Evolutionary conservation across 2,113 vertebrate genomes (phyloP), one percentile per base, ranked within the genome.

Genomic region (Euleptes europaea): DNA sequence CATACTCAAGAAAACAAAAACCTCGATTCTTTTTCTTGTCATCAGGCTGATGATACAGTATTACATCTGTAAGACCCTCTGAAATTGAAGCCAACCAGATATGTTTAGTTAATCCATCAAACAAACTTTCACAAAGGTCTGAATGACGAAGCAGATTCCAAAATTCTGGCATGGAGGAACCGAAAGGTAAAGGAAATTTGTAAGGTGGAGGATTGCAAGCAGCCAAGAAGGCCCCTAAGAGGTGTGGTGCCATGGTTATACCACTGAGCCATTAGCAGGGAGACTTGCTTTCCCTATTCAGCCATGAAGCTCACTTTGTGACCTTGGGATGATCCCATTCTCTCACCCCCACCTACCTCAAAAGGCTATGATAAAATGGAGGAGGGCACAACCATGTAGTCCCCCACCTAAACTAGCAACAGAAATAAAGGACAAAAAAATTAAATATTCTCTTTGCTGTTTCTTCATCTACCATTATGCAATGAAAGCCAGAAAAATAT

Each of bases 21-120:
- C 99, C 99, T 6, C 98, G 94, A 94, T 99, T 99, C 96, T 99
- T 99, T 94, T 98, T 99, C 92, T 99, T 99, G 95, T 99, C 99
- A 42, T 99, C 98, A 1, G 98, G 98, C 87, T 99, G 98, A 81
- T 98, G 98, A 93, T 99, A 99, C 63, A 99, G 96, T 93, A 99
- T 99, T 90, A 99, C 98, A 76, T 99, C 98, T 88, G 97, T 98
- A 91, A 99, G 98, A 89, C 99, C 98, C 97, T 99, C 99, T 99
- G 86, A 90, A 95, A 97, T 66, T 1, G 96, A 91, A 92, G 26
- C 72, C 91, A 92, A 51, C 77, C 90, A 78, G 89, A 33, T 75
- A 88, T 69, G 28, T 75, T 82, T 88, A 90, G 93, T 75, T 63
- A 89, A 28, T 70, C 85, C 12, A 26, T 31, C 51, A 28, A 8